These are phyloP conservation scores for Daubentonia madagascariensis DNA, from an alignment of 2,113 vertebrate species.

Conservation along the genomic window DNA sequence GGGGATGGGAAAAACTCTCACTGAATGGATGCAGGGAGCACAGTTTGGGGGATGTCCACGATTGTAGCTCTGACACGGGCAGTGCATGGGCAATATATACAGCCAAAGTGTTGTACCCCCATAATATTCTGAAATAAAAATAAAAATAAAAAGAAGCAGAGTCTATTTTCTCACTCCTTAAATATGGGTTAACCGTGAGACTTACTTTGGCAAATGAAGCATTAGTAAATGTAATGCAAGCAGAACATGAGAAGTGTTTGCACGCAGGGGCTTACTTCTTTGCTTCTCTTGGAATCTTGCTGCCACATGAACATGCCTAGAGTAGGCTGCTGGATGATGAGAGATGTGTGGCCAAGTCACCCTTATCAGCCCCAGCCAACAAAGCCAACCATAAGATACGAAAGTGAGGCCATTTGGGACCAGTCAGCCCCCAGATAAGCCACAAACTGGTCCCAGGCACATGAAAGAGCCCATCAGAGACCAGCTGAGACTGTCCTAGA, in stretches of 20 bases:
- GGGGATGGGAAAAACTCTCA: too few relatives aligned
- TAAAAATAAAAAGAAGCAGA: neutral
- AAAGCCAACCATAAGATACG: neutral
- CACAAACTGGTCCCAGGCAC: neutral
- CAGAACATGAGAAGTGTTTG: neutral
- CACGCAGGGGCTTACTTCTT: neutral
- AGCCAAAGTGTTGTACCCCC: too few relatives aligned
- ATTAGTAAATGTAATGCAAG: neutral
- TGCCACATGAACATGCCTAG: neutral
- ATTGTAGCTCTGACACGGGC: too few relatives aligned
- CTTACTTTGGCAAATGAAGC: neutral
- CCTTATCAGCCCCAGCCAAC: neutral
- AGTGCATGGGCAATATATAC: too few relatives aligned
- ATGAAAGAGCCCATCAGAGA: neutral
- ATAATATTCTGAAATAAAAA: too few relatives aligned
- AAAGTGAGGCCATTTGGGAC: neutral
- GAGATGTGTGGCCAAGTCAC: neutral
- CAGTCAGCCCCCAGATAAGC: neutral
- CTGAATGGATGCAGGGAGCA: too few relatives aligned
- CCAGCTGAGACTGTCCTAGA: neutral
- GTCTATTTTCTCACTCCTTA: neutral
- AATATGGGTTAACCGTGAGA: neutral
- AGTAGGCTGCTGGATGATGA: neutral
- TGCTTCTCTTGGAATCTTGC: neutral
- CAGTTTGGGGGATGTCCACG: too few relatives aligned